Percentiles rank a stretch among this genome's conserved stretches.
phyloP scores from a whole-genome alignment of 2,113 vertebrate species.

The Malurus alboscapulatus region DNA sequence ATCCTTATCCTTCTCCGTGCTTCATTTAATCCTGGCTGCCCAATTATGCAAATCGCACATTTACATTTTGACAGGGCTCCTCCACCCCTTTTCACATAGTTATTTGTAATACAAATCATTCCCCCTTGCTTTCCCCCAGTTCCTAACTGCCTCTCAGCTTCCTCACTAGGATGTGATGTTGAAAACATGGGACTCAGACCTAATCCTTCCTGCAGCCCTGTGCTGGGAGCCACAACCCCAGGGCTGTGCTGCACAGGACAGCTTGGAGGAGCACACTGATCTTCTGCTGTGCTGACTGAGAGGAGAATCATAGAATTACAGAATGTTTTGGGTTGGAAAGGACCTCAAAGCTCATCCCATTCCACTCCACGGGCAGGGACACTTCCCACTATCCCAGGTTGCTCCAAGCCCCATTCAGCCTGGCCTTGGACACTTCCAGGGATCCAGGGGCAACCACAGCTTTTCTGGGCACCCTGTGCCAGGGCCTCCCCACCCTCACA shows the following conservation, averaged over 20 bases:
- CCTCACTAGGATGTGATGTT: background rate
- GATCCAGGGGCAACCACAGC: background rate
- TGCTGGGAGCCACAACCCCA: background rate
- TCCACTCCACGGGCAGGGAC: background rate
- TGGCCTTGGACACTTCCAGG: background rate
- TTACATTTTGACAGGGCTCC: slow-evolving; percentile 60
- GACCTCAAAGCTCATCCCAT: background rate
- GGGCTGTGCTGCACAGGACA: background rate
- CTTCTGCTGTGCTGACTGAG: background rate
- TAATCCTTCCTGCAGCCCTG: background rate
- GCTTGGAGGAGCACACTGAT: background rate
- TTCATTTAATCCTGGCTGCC: slow-evolving; percentile 50
- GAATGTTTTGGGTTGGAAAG: background rate
- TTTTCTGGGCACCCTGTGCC: background rate
- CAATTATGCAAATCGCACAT: slow-evolving; percentile 60
- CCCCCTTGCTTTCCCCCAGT: background rate
- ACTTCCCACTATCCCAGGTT: rapidly evolving
- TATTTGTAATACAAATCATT: slow-evolving; percentile 22
- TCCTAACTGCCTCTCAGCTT: background rate
- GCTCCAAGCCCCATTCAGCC: rapidly evolving
- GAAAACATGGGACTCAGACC: rapidly evolving
- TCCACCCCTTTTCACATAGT: background rate
- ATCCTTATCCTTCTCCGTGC: slow-evolving; percentile 25
- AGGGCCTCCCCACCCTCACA: background rate
- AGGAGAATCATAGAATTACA: background rate